phyloP scores from a whole-genome alignment of 1,140 invertebrate species.

The Paraescarpia echinospica region DNA sequence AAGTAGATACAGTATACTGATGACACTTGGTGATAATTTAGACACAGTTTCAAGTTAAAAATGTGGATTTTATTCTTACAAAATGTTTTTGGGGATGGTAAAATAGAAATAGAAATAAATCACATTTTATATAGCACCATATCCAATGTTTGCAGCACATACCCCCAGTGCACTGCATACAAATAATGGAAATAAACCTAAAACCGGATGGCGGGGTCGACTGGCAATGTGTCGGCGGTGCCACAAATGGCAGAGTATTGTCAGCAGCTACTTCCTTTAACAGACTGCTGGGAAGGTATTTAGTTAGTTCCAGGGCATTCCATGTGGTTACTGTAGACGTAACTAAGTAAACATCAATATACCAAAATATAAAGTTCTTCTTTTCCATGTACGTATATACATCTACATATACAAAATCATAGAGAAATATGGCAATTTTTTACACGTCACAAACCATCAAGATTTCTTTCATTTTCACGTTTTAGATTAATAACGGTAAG shows the following conservation, averaged over 20 bases:
- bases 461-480: not conserved
- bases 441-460: not conserved
- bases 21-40: too few species aligned
- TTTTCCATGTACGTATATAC: not conserved
- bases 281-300: not conserved
- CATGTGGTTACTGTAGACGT: not conserved
- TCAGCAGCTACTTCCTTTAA: not conserved
- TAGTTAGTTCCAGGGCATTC: not conserved
- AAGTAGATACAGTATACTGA: too few species aligned
- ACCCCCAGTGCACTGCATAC: not conserved
- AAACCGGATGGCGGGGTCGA: not conserved
- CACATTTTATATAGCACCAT: too few species aligned
- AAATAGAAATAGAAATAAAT: too few species aligned
- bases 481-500: not conserved
- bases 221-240: not conserved
- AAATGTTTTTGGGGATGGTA: too few species aligned
- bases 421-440: not conserved
- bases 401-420: too few species aligned
- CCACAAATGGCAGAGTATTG: not conserved
- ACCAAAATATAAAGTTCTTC: not conserved
- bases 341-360: not conserved
- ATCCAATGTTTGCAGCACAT: too few species aligned
- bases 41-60: too few species aligned
- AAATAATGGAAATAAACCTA: not conserved
- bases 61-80: too few species aligned